A percentile compares a stretch with the other conserved stretches of the same genome.
phyloP scores from a whole-genome alignment of 2,888 invertebrate genomes.

The Noctua fimbriata region DNA sequence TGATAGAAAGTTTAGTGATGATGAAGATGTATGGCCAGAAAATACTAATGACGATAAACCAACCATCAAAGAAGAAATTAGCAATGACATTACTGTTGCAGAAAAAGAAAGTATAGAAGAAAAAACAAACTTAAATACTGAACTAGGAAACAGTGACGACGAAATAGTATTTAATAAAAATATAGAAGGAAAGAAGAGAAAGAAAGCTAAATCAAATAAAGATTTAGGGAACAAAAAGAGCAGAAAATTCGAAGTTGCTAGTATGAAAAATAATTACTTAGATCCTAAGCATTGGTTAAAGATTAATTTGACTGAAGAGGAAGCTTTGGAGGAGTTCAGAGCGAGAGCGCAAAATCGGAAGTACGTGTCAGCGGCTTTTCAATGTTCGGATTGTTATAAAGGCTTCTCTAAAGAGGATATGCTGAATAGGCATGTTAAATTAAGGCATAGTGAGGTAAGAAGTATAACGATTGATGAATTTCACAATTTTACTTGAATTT shows the following conservation, averaged over 20 bases:
- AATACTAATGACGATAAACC: background rate
- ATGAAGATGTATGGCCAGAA: conserved; percentile 21
- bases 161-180: conserved; percentile 20
- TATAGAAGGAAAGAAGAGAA: conserved; percentile 6
- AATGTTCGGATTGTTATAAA: conserved; percentile 80
- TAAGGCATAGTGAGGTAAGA: conserved; percentile 77
- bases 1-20: conserved; percentile 5
- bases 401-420: conserved; percentile 83
- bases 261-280: conserved; percentile 17
- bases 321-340: conserved; percentile 79
- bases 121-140: background rate
- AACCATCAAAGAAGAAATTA: conserved; percentile 29
- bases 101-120: background rate
- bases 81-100: background rate
- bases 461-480: background rate
- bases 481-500: background rate
- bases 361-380: conserved; percentile 76
- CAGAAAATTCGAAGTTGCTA: conserved; percentile 8
- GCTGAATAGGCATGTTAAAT: conserved; percentile 77
- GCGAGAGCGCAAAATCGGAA: conserved; percentile 74
- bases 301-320: conserved; percentile 78
- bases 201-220: conserved; percentile 1
- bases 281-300: conserved; percentile 80
- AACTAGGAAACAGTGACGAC: background rate
- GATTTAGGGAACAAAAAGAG: background rate